These are phyloP conservation scores for Tiliacea aurago DNA, from an alignment of 2,888 invertebrate species.

Conservation along the genomic window DNA sequence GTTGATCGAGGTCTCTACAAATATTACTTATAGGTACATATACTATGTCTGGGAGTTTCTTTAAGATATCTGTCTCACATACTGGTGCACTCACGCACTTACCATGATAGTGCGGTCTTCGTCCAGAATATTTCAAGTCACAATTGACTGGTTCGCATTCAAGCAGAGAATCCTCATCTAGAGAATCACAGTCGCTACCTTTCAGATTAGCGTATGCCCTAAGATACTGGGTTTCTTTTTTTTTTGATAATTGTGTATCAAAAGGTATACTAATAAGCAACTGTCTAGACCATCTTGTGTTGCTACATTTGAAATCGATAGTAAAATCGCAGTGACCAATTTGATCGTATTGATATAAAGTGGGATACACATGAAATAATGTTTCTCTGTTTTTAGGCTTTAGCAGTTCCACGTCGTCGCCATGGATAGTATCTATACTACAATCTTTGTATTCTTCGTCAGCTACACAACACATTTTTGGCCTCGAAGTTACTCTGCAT, in stretches of 20 bases:
- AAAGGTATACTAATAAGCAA: slow-evolving; percentile 73
- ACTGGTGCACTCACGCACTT: slow-evolving; percentile 74
- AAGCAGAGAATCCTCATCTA: slow-evolving; percentile 78
- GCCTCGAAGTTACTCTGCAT: slow-evolving; percentile 71
- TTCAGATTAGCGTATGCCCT: slow-evolving; percentile 66
- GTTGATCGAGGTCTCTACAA: slow-evolving; percentile 78
- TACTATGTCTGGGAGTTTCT: slow-evolving; percentile 76
- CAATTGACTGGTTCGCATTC: slow-evolving; percentile 79
- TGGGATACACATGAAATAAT: slow-evolving; percentile 76
- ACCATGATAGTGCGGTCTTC: slow-evolving; percentile 71
- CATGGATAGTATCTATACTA: slow-evolving; percentile 68
- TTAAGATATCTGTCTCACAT: slow-evolving; percentile 70
- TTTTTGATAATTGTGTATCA: slow-evolving; percentile 73
- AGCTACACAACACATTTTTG: slow-evolving; percentile 76
- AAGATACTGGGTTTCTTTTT: slow-evolving; percentile 57
- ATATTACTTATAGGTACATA: slow-evolving; percentile 77
- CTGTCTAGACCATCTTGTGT: slow-evolving; percentile 51
- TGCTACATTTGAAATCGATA: slow-evolving; percentile 71
- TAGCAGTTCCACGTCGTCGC: slow-evolving; percentile 64
- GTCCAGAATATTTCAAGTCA: slow-evolving; percentile 79
- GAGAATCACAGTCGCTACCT: slow-evolving; percentile 68
- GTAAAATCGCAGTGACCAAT: slow-evolving; percentile 77
- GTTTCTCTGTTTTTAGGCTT: slow-evolving; percentile 74
- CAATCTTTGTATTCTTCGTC: slow-evolving; percentile 73
- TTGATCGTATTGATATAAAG: slow-evolving; percentile 77